phyloP scores from a whole-genome alignment of 2,113 vertebrate species.

The Madoqua kirkii region DNA sequence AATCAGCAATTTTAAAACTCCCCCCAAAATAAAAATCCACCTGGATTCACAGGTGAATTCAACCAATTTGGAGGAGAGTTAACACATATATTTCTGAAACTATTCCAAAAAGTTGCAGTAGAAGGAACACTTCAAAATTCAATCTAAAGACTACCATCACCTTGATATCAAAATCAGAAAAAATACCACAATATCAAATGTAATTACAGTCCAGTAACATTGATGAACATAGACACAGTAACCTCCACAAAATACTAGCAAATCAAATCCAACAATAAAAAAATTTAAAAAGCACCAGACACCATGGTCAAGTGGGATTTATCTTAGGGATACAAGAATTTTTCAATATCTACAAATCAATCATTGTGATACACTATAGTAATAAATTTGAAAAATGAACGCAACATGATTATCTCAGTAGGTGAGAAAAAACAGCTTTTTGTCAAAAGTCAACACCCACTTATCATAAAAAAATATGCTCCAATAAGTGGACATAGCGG shows the following conservation, averaged over 20 bases:
- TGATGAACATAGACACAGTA: not conserved
- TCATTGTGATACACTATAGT: not conserved
- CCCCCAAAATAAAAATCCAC: accelerated
- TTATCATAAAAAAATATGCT: not conserved
- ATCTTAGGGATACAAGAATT: not conserved
- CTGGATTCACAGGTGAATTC: not conserved
- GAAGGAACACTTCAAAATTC: not conserved
- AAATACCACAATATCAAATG: not conserved
- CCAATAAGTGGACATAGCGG: not conserved
- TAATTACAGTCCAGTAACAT: not conserved
- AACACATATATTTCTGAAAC: not conserved
- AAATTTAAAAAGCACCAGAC: not conserved
- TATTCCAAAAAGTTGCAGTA: not conserved
- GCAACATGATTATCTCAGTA: not conserved
- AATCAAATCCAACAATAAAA: not conserved
- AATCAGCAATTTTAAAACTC: not conserved
- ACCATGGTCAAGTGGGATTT: not conserved
- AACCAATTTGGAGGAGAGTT: not conserved
- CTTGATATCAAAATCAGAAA: not conserved
- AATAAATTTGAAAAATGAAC: not conserved
- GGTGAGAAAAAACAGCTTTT: not conserved
- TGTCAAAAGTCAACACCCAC: not conserved
- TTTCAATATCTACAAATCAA: not conserved
- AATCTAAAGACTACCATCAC: not conserved
- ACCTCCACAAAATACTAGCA: not conserved